Evolutionary conservation across 2,113 vertebrate species (phyloP), one percentile per base, ranked within the genome.

Genomic region (Irena cyanogastra): DNA sequence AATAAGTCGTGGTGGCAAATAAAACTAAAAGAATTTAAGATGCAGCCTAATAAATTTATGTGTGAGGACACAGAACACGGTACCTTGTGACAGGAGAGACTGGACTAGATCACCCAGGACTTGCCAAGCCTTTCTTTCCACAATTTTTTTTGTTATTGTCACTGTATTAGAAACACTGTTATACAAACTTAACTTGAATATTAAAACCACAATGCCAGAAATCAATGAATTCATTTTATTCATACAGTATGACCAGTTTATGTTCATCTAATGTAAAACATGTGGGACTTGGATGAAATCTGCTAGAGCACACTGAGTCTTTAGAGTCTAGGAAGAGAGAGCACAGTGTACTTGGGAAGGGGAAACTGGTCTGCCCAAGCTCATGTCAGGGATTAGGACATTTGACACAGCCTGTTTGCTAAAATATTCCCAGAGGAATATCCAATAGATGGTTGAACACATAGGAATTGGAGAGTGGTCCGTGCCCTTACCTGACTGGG

Each of bases 231-330:
- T 87, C 15, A 1, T 89, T 96, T 95, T 94, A 94, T 96, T 96
- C 78, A 64, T 90, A 85, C 94, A 96, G 82, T 83, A 94, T 78
- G 96, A 95, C 83, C 89, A 84, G 74, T 87, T 97, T 96, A 96
- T 95, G 85, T 91, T 96, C 93, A 76, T 66, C 53, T 95, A 97
- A 97, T 93, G 65, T 90, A 93, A 94, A 95, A 95, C 94, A 96
- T 89, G 83, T 95, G 94, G 65, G 41, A 35, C 83, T 95, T 27
- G 69, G 78, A 91, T 35, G 79, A 57, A 88, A 74, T 84, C 57
- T 91, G 45, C 61, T 61, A 16, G 33, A 92, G 44, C 28, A 93
- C 42, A 87, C n/a, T 71, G 82, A 14, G 35, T 53, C 22, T 59
- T 74, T 53, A 45, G 60, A 47, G 33, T 69, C 33, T 47, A 74